Evolutionary conservation across 2,888 invertebrate species (phyloP), one percentile per base, ranked within the genome.

Genomic region (Meiosimyza decipiens): DNA sequence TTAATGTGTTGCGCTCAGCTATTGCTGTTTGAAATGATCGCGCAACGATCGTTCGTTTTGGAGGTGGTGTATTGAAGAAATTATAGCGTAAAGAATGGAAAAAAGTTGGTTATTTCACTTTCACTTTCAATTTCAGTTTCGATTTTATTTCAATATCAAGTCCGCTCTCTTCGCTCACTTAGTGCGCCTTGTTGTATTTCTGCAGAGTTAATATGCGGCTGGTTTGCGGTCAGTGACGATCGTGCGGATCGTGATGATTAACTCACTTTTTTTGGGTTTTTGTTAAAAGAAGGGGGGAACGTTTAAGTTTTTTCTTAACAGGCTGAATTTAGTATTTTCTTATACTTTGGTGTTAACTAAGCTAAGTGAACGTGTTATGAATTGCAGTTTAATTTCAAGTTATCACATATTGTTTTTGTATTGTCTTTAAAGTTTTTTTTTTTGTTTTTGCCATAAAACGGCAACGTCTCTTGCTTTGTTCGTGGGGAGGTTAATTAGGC

Each of bases 31-130:
- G 49, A 49, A 59, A 50, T 51, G 59, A 70, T 55, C 18, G 65
- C 51, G 51, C 18, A 55, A n/a, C 33, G n/a, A 11, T 6, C 40
- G 33, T 22, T 62, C 40, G 13, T 63, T 47, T 22, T 62, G 22
- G 22, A 59, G 12, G 18, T 66, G 51, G 18, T 66, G 51, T 65
- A 28, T 28, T 40, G 40, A 40, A 40, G 40, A 40, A 40, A 40
- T 40, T 40, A 40, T 40, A 9, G 40, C 40, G 40, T 40, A 40
- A 40, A 40, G 40, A 40, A 40, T 9, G 40, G 40, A 70, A 63
- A 55, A 62, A 62, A 71, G 57, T 67, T 75, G 52, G 63, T 50
- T 67, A 79, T 82, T 83, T 84, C 79, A 84, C 83, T 77, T 77
- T 77, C 75, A 75, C 75, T 82, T 83, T 82, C 82, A 80, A 82